phyloP scores from a whole-genome alignment of 1,140 invertebrate species.

The Phenacoccus solenopsis region DNA sequence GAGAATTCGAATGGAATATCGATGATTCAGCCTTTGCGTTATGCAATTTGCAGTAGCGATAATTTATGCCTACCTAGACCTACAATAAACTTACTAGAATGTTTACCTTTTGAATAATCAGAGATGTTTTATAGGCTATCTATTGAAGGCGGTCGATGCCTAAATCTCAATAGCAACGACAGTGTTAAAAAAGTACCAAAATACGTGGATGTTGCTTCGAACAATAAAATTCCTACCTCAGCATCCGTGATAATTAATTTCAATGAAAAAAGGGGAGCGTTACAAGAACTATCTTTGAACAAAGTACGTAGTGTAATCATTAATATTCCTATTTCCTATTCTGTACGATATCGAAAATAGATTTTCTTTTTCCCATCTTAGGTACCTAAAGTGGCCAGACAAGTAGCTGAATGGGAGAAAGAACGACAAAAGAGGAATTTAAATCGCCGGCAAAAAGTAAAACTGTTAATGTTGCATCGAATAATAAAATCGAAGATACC shows the following conservation, averaged over 20 bases:
- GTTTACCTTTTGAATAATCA: no score
- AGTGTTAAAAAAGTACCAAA: background rate
- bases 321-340: no score
- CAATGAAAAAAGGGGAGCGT: slow-evolving; percentile 33
- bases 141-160: background rate
- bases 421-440: background rate
- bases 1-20: no score
- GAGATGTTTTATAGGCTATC: no score
- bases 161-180: background rate
- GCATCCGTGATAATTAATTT: background rate
- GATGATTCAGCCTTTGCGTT: no score
- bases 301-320: background rate
- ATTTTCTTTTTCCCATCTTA: background rate
- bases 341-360: no score
- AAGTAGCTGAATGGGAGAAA: slow-evolving; percentile 10
- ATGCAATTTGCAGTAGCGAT: no score
- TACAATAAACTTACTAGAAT: no score
- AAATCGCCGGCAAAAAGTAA: background rate
- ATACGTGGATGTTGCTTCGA: background rate
- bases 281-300: slow-evolving; percentile 37
- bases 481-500: background rate
- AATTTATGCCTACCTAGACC: no score
- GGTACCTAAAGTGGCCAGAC: background rate
- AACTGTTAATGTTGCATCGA: background rate
- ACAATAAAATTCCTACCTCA: background rate